A percentile compares a stretch with the other conserved stretches of the same genome.
phyloP scores from a whole-genome alignment of 2,113 vertebrate genomes.

The Silurus glanis region DNA sequence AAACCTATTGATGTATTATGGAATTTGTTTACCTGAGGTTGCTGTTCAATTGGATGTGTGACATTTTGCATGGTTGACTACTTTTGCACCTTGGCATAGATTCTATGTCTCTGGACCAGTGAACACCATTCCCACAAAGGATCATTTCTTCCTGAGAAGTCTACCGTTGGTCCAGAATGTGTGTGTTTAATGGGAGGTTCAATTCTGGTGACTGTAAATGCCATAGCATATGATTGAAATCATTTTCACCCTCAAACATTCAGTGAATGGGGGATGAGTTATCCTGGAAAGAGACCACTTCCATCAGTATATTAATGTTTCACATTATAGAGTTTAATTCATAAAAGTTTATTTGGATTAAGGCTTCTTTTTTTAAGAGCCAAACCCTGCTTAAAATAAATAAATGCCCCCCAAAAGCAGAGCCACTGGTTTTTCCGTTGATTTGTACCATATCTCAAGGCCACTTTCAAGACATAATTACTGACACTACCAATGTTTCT shows the following conservation, averaged over 20 bases:
- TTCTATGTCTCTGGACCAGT: background rate
- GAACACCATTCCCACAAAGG: background rate
- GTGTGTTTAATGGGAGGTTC: background rate
- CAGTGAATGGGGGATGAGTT: background rate
- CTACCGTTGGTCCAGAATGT: background rate
- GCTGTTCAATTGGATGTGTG: too few species aligned
- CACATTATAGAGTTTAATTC: too few species aligned
- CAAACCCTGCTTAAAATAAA: background rate
- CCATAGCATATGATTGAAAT: background rate
- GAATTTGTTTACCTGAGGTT: background rate
- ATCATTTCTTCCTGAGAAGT: background rate
- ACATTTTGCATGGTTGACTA: too few species aligned
- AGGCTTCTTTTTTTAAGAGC: background rate
- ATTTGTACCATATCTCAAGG: too few species aligned
- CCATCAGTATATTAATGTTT: too few species aligned
- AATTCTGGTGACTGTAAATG: background rate
- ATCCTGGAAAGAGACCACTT: background rate
- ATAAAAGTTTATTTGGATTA: background rate
- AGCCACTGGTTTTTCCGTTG: too few species aligned
- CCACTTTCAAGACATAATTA: too few species aligned
- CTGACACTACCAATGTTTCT: background rate
- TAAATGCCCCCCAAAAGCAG: background rate
- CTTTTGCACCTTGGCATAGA: background rate
- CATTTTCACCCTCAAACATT: background rate
- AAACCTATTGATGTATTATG: background rate